Conservation (phyloP, 2,113 vertebrate species). For the Microcebus lehilahytsara region DNA sequence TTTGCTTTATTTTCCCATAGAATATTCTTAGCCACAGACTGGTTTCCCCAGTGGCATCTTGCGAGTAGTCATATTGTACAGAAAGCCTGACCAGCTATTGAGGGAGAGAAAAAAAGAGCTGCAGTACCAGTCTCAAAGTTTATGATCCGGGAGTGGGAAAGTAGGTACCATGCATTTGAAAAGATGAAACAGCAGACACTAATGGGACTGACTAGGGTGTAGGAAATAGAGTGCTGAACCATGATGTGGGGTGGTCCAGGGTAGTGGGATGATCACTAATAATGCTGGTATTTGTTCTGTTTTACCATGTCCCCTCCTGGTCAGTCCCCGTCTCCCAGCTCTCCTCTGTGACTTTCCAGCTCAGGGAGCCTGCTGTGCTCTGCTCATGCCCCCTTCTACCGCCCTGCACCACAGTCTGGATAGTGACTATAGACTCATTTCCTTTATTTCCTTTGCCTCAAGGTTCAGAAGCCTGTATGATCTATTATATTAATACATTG, state of each 20-base stretch:
- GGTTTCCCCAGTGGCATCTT: not conserved
- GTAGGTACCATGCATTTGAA: not conserved
- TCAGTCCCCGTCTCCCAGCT: not conserved
- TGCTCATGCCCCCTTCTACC: rapidly evolving
- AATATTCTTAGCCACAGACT: not conserved
- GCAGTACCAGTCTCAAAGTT: not conserved
- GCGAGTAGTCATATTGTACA: not conserved
- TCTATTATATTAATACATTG: not conserved
- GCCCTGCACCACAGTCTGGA: not conserved
- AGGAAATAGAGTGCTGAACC: not conserved
- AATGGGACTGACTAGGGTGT: not conserved
- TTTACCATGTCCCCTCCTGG: not conserved
- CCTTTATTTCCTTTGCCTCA: not conserved
- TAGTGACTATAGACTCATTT: not conserved
- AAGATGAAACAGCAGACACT: not conserved
- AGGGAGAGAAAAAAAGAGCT: not conserved
- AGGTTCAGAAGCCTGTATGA: not conserved
- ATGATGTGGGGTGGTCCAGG: not conserved
- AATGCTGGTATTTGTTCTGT: not conserved
- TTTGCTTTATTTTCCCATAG: not conserved
- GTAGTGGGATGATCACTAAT: not conserved
- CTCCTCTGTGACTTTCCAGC: no score
- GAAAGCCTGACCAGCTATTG: not conserved
- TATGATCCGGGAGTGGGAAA: not conserved
- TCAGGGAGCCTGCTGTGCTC: not conserved